These are phyloP conservation scores for Nannoperca australis DNA, from an alignment of 2,797 vertebrate genomes.

Conservation along the genomic window DNA sequence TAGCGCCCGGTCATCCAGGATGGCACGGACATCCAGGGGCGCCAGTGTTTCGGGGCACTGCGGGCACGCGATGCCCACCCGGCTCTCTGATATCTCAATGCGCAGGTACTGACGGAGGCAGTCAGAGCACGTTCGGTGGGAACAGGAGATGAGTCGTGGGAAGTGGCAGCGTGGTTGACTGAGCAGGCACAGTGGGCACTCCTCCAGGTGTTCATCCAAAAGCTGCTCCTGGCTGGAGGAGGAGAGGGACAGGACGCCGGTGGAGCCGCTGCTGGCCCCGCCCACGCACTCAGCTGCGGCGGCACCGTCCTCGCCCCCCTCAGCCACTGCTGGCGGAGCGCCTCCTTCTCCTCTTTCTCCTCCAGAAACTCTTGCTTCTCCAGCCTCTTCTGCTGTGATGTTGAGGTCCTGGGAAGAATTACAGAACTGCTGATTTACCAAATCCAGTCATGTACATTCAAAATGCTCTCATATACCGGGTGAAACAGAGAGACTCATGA, in stretches of 20 bases:
- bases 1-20: conserved; percentile 86
- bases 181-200: conserved; percentile 91
- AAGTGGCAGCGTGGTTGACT: conserved; percentile 88
- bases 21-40: conserved; percentile 82
- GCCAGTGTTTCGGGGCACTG: conserved; percentile 86
- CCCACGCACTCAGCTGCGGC: conserved; percentile 56
- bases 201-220: conserved; percentile 86
- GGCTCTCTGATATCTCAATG: conserved; percentile 89
- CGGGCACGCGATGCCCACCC: conserved; percentile 88
- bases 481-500: neutral
- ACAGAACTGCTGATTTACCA: conserved; percentile 17
- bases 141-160: conserved; percentile 85
- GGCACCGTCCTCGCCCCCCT: conserved; percentile 40
- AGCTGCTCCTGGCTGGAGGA: conserved; percentile 85
- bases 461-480: neutral
- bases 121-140: conserved; percentile 86
- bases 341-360: conserved; percentile 74
- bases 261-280: conserved; percentile 73
- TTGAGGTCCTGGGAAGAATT: conserved; percentile 68
- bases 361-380: conserved; percentile 65
- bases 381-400: conserved; percentile 68
- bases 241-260: conserved; percentile 82
- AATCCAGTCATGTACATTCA: neutral
- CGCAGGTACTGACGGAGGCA: conserved; percentile 89
- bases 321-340: conserved; percentile 46